Evolutionary conservation across 1,140 invertebrate species (phyloP).

Genomic region (Calycopis cecrops): DNA sequence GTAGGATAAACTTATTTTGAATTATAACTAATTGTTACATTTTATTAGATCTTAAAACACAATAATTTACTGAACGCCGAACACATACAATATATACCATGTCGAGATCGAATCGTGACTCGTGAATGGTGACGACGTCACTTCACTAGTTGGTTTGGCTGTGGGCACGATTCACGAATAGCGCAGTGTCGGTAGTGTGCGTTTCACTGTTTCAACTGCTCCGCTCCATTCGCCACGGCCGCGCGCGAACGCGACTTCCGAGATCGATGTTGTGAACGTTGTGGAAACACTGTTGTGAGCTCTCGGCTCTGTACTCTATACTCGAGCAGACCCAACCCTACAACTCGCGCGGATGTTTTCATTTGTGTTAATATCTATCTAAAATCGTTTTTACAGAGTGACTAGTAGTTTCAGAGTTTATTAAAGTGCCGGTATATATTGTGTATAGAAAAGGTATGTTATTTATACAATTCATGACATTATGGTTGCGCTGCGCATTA

Average conservation of each 20-base stretch:
- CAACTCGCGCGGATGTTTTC: conserved; percentile 47
- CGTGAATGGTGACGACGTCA: conserved; percentile 30
- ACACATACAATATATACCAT: conserved; percentile 13
- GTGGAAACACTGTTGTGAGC: conserved; percentile 51
- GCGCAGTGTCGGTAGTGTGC: conserved; percentile 17
- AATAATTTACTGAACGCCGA: neutral
- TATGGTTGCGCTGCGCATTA: conserved; percentile 52
- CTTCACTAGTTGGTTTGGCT: conserved; percentile 37
- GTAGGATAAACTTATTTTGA: too few species aligned
- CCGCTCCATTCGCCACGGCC: conserved; percentile 59
- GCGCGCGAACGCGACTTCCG: conserved; percentile 55
- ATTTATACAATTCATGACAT: conserved; percentile 60
- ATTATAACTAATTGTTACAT: too few species aligned
- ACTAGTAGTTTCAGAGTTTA: conserved; percentile 16
- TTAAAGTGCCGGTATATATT: conserved; percentile 33
- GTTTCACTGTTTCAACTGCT: conserved; percentile 35
- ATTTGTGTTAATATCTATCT: conserved; percentile 24
- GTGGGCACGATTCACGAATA: conserved; percentile 35
- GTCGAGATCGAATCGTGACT: conserved; percentile 29
- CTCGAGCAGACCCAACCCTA: conserved; percentile 40
- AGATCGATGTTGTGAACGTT: conserved; percentile 66
- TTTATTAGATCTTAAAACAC: too few species aligned
- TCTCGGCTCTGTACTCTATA: conserved; percentile 38
- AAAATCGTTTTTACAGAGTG: conserved; percentile 22
- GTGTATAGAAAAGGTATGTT: conserved; percentile 53